Evolutionary conservation across 2,888 invertebrate species (phyloP).

Genomic region (Leucoptera coffeella): DNA sequence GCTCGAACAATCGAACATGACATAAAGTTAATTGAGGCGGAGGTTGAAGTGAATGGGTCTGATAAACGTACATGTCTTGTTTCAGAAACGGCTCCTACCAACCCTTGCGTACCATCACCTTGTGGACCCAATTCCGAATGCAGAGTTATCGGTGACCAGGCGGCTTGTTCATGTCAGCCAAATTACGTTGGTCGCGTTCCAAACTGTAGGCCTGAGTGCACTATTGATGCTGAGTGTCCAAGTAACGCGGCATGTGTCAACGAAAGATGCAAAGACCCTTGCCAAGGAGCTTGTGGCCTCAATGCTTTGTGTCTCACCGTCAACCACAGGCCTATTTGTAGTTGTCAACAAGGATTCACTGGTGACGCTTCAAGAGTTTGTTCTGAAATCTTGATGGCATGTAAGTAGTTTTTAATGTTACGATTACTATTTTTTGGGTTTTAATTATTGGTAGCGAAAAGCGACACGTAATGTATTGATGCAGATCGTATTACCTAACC

Average conservation of each 20-base stretch:
- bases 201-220: slow-evolving; percentile 80
- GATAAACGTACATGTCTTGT: slow-evolving; percentile 6
- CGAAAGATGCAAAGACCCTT: slow-evolving; percentile 78
- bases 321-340: slow-evolving; percentile 75
- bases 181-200: slow-evolving; percentile 81
- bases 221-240: slow-evolving; percentile 73
- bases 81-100: slow-evolving; percentile 21
- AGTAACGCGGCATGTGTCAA: slow-evolving; percentile 75
- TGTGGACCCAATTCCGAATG: slow-evolving; percentile 82
- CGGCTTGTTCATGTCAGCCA: slow-evolving; percentile 77
- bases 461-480: too few species aligned
- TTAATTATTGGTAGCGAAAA: too few species aligned
- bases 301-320: slow-evolving; percentile 79
- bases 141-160: slow-evolving; percentile 70
- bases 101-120: slow-evolving; percentile 75
- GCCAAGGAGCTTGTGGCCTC: slow-evolving; percentile 69
- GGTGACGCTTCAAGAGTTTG: slow-evolving; percentile 73
- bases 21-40: too few species aligned
- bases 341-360: slow-evolving; percentile 74
- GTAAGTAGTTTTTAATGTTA: too few species aligned
- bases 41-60: too few species aligned
- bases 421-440: too few species aligned
- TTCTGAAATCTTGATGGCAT: slow-evolving; percentile 43
- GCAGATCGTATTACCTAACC: too few species aligned
- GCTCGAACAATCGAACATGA: too few species aligned